Evolutionary conservation across 2,888 invertebrate species (phyloP), one percentile per base, ranked within the genome.

Genomic region (Daptonema setosum): DNA sequence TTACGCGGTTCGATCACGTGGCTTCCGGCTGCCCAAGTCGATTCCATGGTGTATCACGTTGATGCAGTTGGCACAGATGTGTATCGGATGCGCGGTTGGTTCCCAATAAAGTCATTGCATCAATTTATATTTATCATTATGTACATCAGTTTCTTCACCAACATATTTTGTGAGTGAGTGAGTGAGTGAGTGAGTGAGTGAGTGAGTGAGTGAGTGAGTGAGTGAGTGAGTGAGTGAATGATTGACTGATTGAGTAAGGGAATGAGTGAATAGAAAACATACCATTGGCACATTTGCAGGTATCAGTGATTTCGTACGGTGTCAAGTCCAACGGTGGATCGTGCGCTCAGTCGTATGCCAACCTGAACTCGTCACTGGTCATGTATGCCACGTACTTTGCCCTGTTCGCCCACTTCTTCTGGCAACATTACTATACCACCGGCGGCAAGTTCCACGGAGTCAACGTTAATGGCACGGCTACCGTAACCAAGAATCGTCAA

Each of bases 311-410:
- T 11, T 70, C 70, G 58, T 59, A 63, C 26, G 59, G 65, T 24
- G 64, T 70, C 54, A 62, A 62, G 35, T 53, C 63, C 57, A 67
- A 68, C 2, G 69, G 69, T 47, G 60, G 60, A 29, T 59, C 63
- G 55, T 76, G 76, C 61, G 69, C 72, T 55, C 71, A 72, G 58
- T 70, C 71, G 1, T 70, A 67, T 60, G 70, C 70, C 55, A 76
- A 75, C 64, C 66, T 75, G 55, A 64, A 63, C 54, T 72, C 66
- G 51, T 66, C 67, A 43, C 64, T 70, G 56, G 60, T 61, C 52
- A 69, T 71, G 60, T 72, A 72, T 60, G 62, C 63, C 60, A 63
- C 68, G n/a, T 71, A 72, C 60, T 68, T 72, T 62, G 55, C 68
- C 41, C 65, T 71, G 24, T 71, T 71, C 64, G 52, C 52, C 2